Base-by-base conservation (phyloP, 2,888 invertebrate genomes). In the Parascotia fuliginaria region DNA sequence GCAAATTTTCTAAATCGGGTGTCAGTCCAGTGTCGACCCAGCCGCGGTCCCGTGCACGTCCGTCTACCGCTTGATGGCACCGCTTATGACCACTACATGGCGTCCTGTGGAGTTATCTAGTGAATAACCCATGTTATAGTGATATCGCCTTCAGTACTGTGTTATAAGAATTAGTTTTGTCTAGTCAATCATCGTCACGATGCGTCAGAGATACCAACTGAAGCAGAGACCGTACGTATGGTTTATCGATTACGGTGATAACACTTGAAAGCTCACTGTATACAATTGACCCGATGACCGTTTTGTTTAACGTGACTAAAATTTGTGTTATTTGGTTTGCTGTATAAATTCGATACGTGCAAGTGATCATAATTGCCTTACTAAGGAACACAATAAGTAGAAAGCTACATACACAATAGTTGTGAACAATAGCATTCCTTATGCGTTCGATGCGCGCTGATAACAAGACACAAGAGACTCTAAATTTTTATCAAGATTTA, bases 171-270 rank as follows among this genome's bases (percentile, higher is more conserved):
- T 68, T 64, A 71, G 39, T 54, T 54, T 67, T 51, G 49, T 70
- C 65, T 79, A 77, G 70, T 74, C 71, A 75, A 50, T 56, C 59
- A 36, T 52, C 65, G 44, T 52, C 78, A 83, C 59, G 60, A 92
- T 92, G 91, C 89, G 91, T 73, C 91, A 92, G 78, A 80, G 90
- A 71, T 92, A 92, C 77, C 92, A 92, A 78, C 79, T 92, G 75
- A 90, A 91, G 78, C 91, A 91, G 67, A 85, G 83, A 81, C 81
- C 85, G 91, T 92, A 91, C 70, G 92, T 92, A 90, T 84, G 59
- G 65, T 70, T 55, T 66, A 48, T 60, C 55, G 50, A n/a, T n/a
- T n/a, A 60, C 60, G 51, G 56, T 65, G 55, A 55, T 55, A 49
- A 55, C 63, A 62, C 54, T 40, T 49, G 55, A 55, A 60, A 64